Evolutionary conservation across 2,113 vertebrate species (phyloP).

Genomic region (Caranx melampygus): DNA sequence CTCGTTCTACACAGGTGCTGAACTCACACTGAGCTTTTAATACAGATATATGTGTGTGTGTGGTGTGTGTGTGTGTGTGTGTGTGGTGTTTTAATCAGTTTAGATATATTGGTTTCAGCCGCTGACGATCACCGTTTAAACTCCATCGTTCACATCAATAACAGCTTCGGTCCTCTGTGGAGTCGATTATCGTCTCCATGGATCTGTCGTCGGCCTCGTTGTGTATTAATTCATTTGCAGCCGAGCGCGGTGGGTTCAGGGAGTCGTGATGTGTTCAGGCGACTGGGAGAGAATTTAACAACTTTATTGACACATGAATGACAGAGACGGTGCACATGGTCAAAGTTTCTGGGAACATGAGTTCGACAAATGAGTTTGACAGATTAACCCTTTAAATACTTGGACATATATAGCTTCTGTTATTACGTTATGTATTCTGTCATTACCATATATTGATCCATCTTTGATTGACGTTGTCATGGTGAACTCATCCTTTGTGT

Average conservation of each 20-base stretch:
- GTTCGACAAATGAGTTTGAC: too few species aligned
- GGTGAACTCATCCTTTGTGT: not conserved
- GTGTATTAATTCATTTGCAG: not conserved
- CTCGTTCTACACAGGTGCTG: constrained; percentile 91
- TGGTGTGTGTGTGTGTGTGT: too few species aligned
- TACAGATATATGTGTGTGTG: too few species aligned
- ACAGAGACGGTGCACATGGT: too few species aligned
- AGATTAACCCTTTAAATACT: too few species aligned
- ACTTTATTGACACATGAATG: too few species aligned
- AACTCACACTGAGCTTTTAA: not conserved
- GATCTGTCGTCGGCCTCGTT: not conserved
- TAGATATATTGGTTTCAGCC: not conserved
- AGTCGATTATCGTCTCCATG: constrained; percentile 3
- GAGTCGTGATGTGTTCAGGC: not conserved
- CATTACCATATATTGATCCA: not conserved
- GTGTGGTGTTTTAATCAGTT: not conserved
- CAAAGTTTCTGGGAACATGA: too few species aligned
- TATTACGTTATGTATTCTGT: too few species aligned
- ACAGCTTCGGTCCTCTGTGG: not conserved
- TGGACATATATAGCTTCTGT: too few species aligned
- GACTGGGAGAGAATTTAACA: not conserved
- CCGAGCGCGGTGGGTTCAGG: not conserved
- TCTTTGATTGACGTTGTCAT: not conserved
- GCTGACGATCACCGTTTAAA: not conserved
- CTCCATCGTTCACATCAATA: constrained; percentile 6